Base-by-base conservation (phyloP, 2,797 vertebrate genomes). In the Petrocephalus sullivani region DNA sequence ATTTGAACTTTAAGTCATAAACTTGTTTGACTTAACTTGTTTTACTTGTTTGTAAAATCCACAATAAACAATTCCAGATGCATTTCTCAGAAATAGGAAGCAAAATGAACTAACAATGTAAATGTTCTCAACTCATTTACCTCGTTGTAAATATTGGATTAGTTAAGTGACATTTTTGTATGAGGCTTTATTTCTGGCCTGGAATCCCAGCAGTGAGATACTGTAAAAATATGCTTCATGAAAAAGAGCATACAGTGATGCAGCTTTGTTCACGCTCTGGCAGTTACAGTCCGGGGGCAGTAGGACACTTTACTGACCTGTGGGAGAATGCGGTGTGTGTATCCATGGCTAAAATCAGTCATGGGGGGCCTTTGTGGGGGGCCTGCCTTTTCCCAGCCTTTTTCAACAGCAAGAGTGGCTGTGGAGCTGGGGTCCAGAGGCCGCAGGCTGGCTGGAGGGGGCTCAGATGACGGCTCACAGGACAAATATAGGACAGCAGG, bases 361-460 rank as follows among this genome's bases (percentile, higher is more conserved):
- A 90, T n/a, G 84, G 88, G 91, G 92, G 91, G 90, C 91, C 90
- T 88, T 94, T 93, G 92, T 93, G 90, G 92, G 90, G 88, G 90
- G 89, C 57, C 87, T 94, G 91, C 90, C 91, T 92, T 94, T 94
- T 95, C 93, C 92, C 94, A 94, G 90, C 92, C 91, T 91, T 94
- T 93, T 89, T 88, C 89, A 91, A 87, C 41, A 2, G 87, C 90
- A 89, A 78, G 90, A 67, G 41, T 4, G 91, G 87, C 89, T 89
- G 87, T 89, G 88, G 87, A 33, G 87, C 60, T 67, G 85, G 87
- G 91, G 54, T n/a, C 54, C 53, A 12, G n/a, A 54, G 75, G 71
- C 64, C 53, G 2, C 33, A 60, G 19, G 41, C 46, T 86, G 4
- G 60, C 10, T 49, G n/a, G 12, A 51, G 37, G 56, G 87, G 57